A percentile compares a stretch with the other conserved stretches of the same genome.
phyloP scores from a whole-genome alignment of 2,888 invertebrate species.

The Tenthredo livida region DNA sequence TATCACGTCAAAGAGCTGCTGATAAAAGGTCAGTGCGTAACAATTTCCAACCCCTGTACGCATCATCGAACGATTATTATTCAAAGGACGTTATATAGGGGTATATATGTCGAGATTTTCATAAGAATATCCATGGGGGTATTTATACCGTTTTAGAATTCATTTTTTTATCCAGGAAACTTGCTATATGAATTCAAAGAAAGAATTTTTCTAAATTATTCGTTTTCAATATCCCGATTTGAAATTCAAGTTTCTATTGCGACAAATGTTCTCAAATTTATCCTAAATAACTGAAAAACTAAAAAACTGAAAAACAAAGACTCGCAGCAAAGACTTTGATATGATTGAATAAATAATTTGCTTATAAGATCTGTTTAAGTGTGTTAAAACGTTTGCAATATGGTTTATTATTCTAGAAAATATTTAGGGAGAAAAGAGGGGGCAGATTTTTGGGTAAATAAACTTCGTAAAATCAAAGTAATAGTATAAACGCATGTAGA shows the following conservation, averaged over 20 bases:
- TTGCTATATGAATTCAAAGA: too few relatives aligned
- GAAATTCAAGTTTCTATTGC: background rate
- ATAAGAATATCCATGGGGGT: too few relatives aligned
- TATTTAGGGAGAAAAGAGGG: background rate
- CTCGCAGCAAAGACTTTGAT: background rate
- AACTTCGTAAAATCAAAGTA: background rate
- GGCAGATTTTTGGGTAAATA: background rate
- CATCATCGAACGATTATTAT: background rate
- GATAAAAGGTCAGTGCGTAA: background rate
- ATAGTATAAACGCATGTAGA: background rate
- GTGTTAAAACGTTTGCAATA: background rate
- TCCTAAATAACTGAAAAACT: background rate
- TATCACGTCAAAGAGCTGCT: background rate
- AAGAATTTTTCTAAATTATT: too few relatives aligned
- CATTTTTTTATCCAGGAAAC: too few relatives aligned
- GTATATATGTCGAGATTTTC: too few relatives aligned
- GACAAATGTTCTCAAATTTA: background rate
- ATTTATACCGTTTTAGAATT: too few relatives aligned
- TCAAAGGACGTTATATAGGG: background rate
- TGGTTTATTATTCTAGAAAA: conserved; percentile 13
- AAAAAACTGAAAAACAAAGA: background rate
- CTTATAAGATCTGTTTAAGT: background rate
- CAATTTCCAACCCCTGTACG: background rate
- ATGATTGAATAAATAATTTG: background rate
- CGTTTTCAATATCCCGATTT: too few relatives aligned